Percentiles rank a stretch among this genome's conserved stretches.
These are phyloP conservation scores for Drosophila azteca DNA, from an alignment of 1,140 invertebrate species.

Conservation along the genomic window DNA sequence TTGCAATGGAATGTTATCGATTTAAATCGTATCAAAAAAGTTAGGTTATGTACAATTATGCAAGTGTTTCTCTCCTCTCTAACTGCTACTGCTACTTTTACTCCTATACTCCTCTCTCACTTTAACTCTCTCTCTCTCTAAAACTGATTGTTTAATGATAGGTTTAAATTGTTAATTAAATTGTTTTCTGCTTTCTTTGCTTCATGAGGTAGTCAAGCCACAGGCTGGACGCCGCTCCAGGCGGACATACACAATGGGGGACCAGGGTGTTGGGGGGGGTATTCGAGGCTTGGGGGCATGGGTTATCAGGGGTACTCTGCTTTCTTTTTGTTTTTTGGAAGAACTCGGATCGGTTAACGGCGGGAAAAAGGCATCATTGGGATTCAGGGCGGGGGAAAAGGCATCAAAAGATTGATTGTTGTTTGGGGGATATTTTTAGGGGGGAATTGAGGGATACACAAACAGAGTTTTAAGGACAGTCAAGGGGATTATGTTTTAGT, in stretches of 20 bases:
- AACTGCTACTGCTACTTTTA: not conserved
- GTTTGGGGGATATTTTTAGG: not conserved
- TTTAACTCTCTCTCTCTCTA: slow-evolving; percentile 11
- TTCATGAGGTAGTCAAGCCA: slow-evolving; percentile 78
- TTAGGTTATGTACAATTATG: slow-evolving; percentile 72
- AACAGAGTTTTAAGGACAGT: slow-evolving; percentile 7
- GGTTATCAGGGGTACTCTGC: slow-evolving; percentile 9
- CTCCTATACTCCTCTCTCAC: not conserved
- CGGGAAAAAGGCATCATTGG: not conserved
- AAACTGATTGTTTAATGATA: slow-evolving; percentile 45
- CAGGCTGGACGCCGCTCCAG: slow-evolving; percentile 56
- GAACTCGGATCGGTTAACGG: slow-evolving; percentile 61
- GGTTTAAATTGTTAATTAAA: slow-evolving; percentile 45
- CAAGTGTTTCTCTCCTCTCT: slow-evolving; percentile 26
- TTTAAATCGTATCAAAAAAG: slow-evolving; percentile 55
- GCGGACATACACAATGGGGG: slow-evolving; percentile 32
- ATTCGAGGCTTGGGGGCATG: not conserved
- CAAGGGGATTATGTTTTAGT: no score
- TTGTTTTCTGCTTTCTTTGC: slow-evolving; percentile 39
- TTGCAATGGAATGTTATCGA: slow-evolving; percentile 78
- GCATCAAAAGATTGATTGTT: not conserved
- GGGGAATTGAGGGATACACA: not conserved
- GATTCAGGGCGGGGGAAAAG: not conserved
- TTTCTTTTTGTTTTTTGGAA: slow-evolving; percentile 51
- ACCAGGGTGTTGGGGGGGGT: slow-evolving; percentile 3